These are phyloP conservation scores for Chirona hameri DNA, from an alignment of 2,888 invertebrate genomes.

Conservation along the genomic window DNA sequence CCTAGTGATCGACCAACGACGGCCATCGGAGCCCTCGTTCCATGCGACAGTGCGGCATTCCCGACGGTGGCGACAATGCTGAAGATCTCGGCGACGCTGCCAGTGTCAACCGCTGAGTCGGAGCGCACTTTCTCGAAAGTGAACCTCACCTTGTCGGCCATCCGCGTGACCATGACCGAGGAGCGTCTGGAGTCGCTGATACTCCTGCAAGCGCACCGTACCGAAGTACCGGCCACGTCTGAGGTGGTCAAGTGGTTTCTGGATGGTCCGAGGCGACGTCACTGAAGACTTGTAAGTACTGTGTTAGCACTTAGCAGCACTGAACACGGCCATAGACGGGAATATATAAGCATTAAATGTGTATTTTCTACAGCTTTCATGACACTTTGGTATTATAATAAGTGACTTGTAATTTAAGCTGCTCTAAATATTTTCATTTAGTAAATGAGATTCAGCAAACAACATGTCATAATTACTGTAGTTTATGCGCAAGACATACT, in stretches of 20 bases:
- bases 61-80: background rate
- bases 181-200: background rate
- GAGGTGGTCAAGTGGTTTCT: background rate
- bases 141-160: background rate
- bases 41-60: background rate
- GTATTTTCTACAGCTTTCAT: too few relatives aligned
- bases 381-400: too few relatives aligned
- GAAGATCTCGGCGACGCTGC: background rate
- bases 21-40: background rate
- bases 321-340: too few relatives aligned
- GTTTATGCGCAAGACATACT: too few relatives aligned
- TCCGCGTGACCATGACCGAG: background rate
- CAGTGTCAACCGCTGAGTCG: background rate
- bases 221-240: background rate
- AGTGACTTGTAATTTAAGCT: too few relatives aligned
- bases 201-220: background rate
- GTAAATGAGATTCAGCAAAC: too few relatives aligned
- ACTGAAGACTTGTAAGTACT: too few relatives aligned
- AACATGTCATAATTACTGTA: too few relatives aligned
- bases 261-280: background rate
- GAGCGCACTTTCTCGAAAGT: background rate
- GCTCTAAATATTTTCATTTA: too few relatives aligned
- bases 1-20: background rate
- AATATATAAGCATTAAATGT: too few relatives aligned
- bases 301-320: too few relatives aligned